Conservation (phyloP, 2,797 vertebrate genomes). For the Sebastiscus tertius region DNA sequence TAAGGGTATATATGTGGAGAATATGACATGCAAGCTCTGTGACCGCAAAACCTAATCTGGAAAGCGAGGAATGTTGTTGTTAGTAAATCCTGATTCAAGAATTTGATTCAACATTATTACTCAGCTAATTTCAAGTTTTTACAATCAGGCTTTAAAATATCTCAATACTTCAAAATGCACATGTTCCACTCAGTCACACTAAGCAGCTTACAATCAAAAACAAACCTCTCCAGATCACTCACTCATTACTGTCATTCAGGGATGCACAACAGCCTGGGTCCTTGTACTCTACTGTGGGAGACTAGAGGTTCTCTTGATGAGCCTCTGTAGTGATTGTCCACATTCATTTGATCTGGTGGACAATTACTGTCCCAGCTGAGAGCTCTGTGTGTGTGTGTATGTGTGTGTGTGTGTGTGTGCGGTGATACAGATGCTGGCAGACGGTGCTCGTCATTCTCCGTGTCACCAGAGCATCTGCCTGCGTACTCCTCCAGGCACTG, state of each 20-base stretch:
- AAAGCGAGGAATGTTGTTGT: not conserved
- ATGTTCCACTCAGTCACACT: conserved; percentile 14
- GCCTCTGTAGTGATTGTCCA: conserved; percentile 40
- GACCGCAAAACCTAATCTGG: not conserved
- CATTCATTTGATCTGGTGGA: conserved; percentile 53
- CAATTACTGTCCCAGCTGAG: conserved; percentile 58
- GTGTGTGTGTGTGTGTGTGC: too few species aligned
- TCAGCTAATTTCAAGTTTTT: not conserved
- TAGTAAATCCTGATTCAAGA: not conserved
- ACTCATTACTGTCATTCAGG: conserved; percentile 13
- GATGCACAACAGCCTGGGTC: conserved; percentile 7
- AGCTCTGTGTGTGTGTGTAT: not conserved
- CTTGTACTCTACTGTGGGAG: conserved; percentile 1
- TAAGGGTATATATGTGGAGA: not conserved
- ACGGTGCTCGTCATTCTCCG: conserved; percentile 62
- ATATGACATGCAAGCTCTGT: not conserved
- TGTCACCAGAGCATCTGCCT: conserved; percentile 75
- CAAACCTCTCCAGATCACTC: conserved; percentile 32
- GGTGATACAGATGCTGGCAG: conserved; percentile 60
- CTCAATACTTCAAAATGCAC: conserved; percentile 9
- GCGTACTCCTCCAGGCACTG: conserved; percentile 39
- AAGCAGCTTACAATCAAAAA: conserved; percentile 17
- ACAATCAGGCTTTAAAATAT: not conserved
- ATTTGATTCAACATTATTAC: not conserved
- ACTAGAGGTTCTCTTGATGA: conserved; percentile 26